Evolutionary conservation across 2,113 vertebrate species (phyloP).

Genomic region (Microtus oregoni): DNA sequence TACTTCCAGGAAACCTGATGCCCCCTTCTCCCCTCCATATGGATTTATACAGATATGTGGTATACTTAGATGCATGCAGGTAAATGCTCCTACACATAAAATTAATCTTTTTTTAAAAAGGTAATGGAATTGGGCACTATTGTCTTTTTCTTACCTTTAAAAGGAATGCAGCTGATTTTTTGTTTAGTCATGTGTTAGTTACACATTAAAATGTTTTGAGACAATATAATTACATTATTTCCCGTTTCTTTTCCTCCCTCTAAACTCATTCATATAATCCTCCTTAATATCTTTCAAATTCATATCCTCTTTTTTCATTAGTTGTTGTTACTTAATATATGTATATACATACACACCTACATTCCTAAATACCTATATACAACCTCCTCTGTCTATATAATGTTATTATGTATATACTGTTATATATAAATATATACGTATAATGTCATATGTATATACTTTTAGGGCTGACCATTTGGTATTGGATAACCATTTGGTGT

Average conservation of each 20-base stretch:
- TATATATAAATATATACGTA: neutral
- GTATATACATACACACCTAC: neutral
- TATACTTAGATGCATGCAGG: neutral
- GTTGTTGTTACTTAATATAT: neutral
- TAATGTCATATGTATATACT: neutral
- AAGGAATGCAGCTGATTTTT: neutral
- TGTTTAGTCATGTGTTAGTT: neutral
- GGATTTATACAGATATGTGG: neutral
- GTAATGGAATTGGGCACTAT: neutral
- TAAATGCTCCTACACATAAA: neutral
- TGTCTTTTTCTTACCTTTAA: neutral
- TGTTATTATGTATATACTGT: neutral
- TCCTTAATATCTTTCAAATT: neutral
- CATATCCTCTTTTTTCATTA: neutral
- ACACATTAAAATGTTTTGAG: neutral
- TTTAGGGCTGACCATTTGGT: neutral
- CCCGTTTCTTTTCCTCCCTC: neutral
- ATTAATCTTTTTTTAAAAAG: neutral
- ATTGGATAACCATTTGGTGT: neutral
- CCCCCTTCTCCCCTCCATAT: neutral
- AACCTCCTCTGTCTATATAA: neutral
- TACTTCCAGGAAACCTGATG: neutral
- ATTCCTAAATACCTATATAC: neutral
- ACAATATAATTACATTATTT: neutral
- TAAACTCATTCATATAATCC: neutral